Evolutionary conservation across 92 coral and sea anemone genomes (phyloP).

Genomic region (Diadumene lineata): DNA sequence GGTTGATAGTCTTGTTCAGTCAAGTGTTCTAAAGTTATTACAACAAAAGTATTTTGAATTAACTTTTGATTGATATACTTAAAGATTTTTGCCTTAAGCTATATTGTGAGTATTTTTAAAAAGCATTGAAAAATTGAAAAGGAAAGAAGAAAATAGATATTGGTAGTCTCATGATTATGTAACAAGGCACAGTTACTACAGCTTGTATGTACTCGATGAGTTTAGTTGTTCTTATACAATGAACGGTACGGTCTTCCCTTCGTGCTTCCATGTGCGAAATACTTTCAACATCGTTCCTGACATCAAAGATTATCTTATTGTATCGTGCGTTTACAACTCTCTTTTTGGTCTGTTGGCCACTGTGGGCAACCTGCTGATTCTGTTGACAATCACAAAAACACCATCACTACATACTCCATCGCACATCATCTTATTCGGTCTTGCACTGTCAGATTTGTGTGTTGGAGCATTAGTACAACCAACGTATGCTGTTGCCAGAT

Average conservation of each 20-base stretch:
- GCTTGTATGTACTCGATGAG: too few relatives aligned
- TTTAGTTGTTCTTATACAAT: neutral
- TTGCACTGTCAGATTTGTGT: conserved; percentile 27
- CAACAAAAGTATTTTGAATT: too few relatives aligned
- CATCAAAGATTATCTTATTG: neutral
- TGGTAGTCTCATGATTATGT: too few relatives aligned
- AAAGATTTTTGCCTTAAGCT: too few relatives aligned
- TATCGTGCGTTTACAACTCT: conserved; percentile 4
- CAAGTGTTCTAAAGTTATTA: too few relatives aligned
- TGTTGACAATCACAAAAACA: conserved; percentile 26
- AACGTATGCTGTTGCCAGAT: conserved; percentile 5
- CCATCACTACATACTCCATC: conserved; percentile 29
- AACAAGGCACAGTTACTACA: too few relatives aligned
- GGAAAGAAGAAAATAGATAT: too few relatives aligned
- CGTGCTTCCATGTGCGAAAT: conserved; percentile 13
- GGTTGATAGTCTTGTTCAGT: too few relatives aligned
- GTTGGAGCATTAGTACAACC: conserved; percentile 30
- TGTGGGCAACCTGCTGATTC: conserved; percentile 11
- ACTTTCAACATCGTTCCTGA: neutral
- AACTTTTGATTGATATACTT: too few relatives aligned
- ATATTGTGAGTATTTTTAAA: too few relatives aligned
- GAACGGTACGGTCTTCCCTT: neutral
- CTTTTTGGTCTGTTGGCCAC: neutral
- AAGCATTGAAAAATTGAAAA: too few relatives aligned
- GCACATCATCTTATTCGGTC: conserved; percentile 13